Evolutionary conservation across 2,888 invertebrate genomes (phyloP).

Genomic region (Bruchidius siliquastri): DNA sequence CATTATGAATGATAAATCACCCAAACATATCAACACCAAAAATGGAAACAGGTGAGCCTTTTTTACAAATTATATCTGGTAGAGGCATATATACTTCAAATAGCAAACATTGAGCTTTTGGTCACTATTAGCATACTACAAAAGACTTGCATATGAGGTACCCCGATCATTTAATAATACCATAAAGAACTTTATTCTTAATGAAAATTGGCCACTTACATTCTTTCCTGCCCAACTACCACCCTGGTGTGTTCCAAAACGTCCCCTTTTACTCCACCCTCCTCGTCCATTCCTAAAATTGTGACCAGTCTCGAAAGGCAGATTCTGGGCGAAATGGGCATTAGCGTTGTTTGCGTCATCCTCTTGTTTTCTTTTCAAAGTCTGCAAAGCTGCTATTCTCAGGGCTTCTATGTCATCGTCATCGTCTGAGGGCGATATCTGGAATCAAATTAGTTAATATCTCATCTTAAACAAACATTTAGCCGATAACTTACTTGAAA

Average conservation of each 20-base stretch:
- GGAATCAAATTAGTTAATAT: constrained; percentile 16
- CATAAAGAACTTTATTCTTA: no score
- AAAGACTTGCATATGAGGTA: no score
- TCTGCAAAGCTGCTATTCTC: constrained; percentile 50
- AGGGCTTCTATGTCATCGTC: constrained; percentile 52
- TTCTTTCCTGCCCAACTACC: constrained; percentile 25
- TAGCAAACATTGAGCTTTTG: no score
- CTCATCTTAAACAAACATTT: constrained; percentile 13
- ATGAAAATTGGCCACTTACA: constrained; percentile 27
- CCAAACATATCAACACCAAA: no score
- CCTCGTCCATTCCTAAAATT: constrained; percentile 10
- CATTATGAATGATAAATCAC: no score
- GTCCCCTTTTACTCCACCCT: constrained; percentile 24
- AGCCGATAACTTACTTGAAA: background rate
- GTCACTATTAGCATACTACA: no score
- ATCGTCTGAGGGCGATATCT: constrained; percentile 45
- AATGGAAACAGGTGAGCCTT: no score
- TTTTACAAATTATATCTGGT: no score
- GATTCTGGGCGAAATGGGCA: background rate
- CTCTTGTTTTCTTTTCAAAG: constrained; percentile 37
- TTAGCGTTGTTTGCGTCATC: constrained; percentile 6
- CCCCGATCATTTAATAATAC: no score
- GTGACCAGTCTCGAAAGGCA: background rate
- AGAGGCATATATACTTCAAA: no score
- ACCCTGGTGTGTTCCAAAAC: constrained; percentile 21